A percentile compares a stretch with the other conserved stretches of the same genome.
Evolutionary conservation across 2,797 vertebrate species (phyloP).

Genomic region (Cyprinella venusta): DNA sequence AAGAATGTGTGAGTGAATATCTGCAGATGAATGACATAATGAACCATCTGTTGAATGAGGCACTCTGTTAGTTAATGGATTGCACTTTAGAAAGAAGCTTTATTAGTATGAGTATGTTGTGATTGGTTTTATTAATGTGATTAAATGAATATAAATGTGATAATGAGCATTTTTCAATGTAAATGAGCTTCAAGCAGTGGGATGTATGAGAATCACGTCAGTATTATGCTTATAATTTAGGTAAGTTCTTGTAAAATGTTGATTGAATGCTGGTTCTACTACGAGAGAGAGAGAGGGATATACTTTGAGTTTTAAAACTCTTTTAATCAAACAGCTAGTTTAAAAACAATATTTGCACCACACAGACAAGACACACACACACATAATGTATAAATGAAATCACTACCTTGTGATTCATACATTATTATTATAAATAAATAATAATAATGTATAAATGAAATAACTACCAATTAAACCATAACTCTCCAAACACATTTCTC

Average conservation of each 20-base stretch:
- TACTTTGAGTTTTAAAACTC: too few relatives aligned
- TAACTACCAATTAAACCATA: too few relatives aligned
- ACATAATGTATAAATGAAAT: too few relatives aligned
- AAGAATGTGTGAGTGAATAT: constrained; percentile 5
- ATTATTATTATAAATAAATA: too few relatives aligned
- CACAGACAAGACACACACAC: too few relatives aligned
- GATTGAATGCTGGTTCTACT: not conserved
- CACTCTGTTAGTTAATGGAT: not conserved
- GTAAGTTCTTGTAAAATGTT: not conserved
- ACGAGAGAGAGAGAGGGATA: too few relatives aligned
- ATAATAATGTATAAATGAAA: too few relatives aligned
- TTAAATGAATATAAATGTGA: not conserved
- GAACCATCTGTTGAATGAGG: constrained; percentile 5
- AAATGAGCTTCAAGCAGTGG: constrained; percentile 19
- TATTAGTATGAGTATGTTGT: not conserved
- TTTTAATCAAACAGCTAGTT: too few relatives aligned
- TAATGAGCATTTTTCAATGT: not conserved
- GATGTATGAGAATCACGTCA: not conserved
- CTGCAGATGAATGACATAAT: constrained; percentile 13
- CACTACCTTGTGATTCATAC: too few relatives aligned
- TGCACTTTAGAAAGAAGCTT: constrained; percentile 17
- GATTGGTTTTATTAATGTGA: not conserved
- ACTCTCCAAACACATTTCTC: too few relatives aligned
- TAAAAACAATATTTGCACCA: too few relatives aligned
- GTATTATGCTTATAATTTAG: not conserved